Evolutionary conservation across 2,113 vertebrate genomes (phyloP).

Genomic region (Carassius carassius): DNA sequence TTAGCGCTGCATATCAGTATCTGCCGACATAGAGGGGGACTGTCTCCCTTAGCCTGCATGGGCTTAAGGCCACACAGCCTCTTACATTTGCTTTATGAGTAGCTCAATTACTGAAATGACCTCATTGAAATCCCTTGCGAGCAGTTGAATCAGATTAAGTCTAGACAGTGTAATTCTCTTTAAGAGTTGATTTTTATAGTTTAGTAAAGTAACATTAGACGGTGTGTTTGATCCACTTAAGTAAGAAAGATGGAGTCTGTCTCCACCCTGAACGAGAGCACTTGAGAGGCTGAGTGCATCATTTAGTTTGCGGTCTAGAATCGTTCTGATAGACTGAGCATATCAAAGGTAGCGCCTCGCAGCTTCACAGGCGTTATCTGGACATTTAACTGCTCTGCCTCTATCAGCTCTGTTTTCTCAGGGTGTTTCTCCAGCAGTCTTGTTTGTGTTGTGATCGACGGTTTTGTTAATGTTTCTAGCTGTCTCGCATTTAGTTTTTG

Average conservation of each 20-base stretch:
- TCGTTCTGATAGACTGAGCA: slow-evolving; percentile 11
- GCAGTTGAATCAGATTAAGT: slow-evolving; percentile 39
- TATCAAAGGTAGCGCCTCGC: slow-evolving; percentile 40
- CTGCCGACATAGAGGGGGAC: slow-evolving; percentile 5
- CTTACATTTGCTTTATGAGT: slow-evolving; percentile 46
- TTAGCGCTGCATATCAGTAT: not conserved
- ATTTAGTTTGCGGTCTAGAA: slow-evolving; percentile 42
- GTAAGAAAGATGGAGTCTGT: slow-evolving; percentile 10
- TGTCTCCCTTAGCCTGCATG: slow-evolving; percentile 6
- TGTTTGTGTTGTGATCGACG: slow-evolving; percentile 47
- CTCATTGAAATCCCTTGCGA: slow-evolving; percentile 39
- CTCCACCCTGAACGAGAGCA: slow-evolving; percentile 8
- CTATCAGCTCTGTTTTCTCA: slow-evolving; percentile 47
- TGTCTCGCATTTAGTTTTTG: not conserved
- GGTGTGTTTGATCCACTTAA: not conserved
- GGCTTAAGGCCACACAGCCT: slow-evolving; percentile 37
- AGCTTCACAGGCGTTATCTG: slow-evolving; percentile 38
- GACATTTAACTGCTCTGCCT: slow-evolving; percentile 10
- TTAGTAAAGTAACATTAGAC: not conserved
- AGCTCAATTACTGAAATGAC: slow-evolving; percentile 46
- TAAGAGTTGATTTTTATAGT: slow-evolving; percentile 20
- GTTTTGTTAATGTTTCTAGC: slow-evolving; percentile 34
- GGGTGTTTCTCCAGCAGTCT: slow-evolving; percentile 46
- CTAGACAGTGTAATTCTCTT: slow-evolving; percentile 42
- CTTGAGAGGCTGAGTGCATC: slow-evolving; percentile 29